phyloP scores from a whole-genome alignment of 2,888 invertebrate species.

The Celastrina argiolus region DNA sequence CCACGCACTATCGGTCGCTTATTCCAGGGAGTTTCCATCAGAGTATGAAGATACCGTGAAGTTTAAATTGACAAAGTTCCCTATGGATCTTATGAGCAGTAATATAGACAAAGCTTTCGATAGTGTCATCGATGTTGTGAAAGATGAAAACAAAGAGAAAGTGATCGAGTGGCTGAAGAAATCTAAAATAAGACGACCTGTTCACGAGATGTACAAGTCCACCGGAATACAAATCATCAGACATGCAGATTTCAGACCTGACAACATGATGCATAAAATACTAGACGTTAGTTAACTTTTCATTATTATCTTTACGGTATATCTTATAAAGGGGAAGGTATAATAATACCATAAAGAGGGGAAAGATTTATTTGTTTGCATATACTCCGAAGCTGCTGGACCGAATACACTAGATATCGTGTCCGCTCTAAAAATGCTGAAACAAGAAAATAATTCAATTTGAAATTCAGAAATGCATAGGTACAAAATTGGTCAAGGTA shows the following conservation, averaged over 20 bases:
- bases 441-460: no score
- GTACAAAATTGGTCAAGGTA: no score
- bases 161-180: not conserved
- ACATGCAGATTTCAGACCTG: constrained; percentile 34
- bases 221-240: constrained; percentile 23
- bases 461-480: no score
- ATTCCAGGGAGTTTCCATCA: constrained; percentile 40
- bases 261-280: constrained; percentile 33
- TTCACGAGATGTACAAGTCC: not conserved
- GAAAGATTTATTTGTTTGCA: no score
- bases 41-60: constrained; percentile 30
- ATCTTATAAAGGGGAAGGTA: no score
- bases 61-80: not conserved
- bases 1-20: constrained; percentile 47
- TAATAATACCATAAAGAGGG: no score
- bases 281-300: constrained; percentile 24
- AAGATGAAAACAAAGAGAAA: constrained; percentile 14
- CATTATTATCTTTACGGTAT: no score
- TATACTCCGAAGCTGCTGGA: no score
- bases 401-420: no score
- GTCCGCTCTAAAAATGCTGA: no score
- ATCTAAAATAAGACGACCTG: not conserved
- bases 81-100: not conserved
- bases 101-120: constrained; percentile 6
- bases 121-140: not conserved